Base-by-base conservation (phyloP, 2,888 invertebrate species). In the Eucera pruinosa region DNA sequence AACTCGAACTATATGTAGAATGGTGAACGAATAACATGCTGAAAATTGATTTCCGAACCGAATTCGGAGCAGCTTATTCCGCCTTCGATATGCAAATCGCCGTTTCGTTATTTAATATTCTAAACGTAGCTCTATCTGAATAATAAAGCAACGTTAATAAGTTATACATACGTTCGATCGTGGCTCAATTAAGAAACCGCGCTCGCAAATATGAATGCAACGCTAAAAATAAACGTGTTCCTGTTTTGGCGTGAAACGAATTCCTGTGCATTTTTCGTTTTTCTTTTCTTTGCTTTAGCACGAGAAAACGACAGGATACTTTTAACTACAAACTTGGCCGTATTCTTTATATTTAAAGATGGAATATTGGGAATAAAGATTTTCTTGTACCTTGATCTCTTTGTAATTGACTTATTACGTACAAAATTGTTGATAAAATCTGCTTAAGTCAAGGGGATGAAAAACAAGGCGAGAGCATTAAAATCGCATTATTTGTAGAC, bases 71-170 rank as follows among this genome's bases (percentile, higher is more conserved):
- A 62, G 27, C 5, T 62, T 48, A 23, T 50, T 20, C 20, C 25
- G n/a, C 23, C 20, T 6, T 70, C 15, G 36, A 60, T 57, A 57
- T 65, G 78, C 45, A 60, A 66, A 62, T 65, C 25, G 15, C 33
- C 15, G 61, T 50, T 43, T 55, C 30, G 36, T 52, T 68, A 68
- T 64, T 69, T 69, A 78, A 76, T 54, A 78, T 78, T 78, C 69
- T 57, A 76, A 76, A 33, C 70, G 45, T n/a, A 30, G 6, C 43
- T 45, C 30, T 18, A 50, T 61, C 39, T 62, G 77, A 76, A 78
- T 78, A 76, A 78, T 55, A 76, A 69, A 76, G 48, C 54, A 27
- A 55, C 54, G 61, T 66, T 71, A 61, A 75, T 55, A 60, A 61
- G 54, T 45, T 61, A 67, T 69, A 36, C 58, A 67, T 69, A 36